Conservation (phyloP, 2,113 vertebrate genomes). For the Cephalopterus ornatus region DNA sequence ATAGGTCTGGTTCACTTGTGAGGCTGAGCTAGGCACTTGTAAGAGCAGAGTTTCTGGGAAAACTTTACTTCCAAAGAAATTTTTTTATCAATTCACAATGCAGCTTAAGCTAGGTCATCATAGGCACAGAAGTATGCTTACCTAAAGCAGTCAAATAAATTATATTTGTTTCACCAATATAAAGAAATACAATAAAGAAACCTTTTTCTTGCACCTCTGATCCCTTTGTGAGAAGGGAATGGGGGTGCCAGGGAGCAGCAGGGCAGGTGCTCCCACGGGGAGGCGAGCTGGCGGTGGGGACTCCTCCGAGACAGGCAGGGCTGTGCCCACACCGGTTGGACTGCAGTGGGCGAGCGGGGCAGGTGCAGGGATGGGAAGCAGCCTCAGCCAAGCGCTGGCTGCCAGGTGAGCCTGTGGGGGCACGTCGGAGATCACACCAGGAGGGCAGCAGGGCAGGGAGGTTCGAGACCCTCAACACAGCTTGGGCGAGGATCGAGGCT, state of each 20-base stretch:
- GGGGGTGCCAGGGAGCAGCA: neutral
- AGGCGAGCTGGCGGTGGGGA: neutral
- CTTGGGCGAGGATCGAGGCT: fast-evolving
- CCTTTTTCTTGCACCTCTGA: neutral
- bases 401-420: fast-evolving
- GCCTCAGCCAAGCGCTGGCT: neutral
- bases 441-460: neutral
- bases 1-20: neutral
- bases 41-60: neutral
- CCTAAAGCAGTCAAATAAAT: neutral
- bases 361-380: fast-evolving
- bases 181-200: neutral
- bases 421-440: neutral
- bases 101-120: neutral
- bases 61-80: neutral
- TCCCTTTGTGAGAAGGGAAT: neutral
- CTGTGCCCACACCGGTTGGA: fast-evolving
- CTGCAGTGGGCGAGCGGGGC: fast-evolving
- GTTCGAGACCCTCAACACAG: neutral
- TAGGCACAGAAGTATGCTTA: neutral
- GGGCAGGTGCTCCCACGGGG: fast-evolving
- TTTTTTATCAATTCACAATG: neutral
- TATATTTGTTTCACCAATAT: neutral
- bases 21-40: neutral
- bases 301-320: neutral